Conservation (phyloP, 92 coral and sea anemone species). For the Zoanthus sansibaricus region DNA sequence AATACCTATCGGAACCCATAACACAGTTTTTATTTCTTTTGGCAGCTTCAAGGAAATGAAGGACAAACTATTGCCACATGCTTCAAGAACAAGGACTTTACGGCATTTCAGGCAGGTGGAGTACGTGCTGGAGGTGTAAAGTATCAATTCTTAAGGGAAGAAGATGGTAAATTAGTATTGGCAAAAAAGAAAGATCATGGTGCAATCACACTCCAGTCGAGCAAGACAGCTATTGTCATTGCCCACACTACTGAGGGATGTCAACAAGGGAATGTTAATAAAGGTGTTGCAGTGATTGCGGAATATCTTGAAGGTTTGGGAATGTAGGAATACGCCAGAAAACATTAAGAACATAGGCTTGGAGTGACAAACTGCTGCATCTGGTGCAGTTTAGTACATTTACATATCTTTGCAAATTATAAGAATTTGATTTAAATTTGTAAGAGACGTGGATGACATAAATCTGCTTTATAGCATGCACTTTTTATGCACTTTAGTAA, state of each 20-base stretch:
- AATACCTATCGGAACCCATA: background rate
- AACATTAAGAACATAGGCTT: slow-evolving; percentile 14
- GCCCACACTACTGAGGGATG: slow-evolving; percentile 62
- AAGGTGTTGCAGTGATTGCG: slow-evolving; percentile 74
- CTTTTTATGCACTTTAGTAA: slow-evolving; percentile 4
- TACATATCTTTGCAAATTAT: slow-evolving; percentile 20
- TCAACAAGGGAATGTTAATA: slow-evolving; percentile 79
- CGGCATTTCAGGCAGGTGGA: slow-evolving; percentile 48
- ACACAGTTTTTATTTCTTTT: background rate
- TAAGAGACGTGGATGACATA: background rate
- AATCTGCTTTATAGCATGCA: background rate
- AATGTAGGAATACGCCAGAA: slow-evolving; percentile 43
- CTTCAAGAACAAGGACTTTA: slow-evolving; percentile 63
- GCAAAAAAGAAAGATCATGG: slow-evolving; percentile 61
- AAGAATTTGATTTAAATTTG: slow-evolving; percentile 25
- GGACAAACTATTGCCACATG: slow-evolving; percentile 56
- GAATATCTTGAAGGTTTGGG: slow-evolving; percentile 71
- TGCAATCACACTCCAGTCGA: slow-evolving; percentile 62
- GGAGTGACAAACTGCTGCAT: slow-evolving; percentile 11
- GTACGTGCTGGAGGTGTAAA: slow-evolving; percentile 33
- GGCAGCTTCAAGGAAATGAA: slow-evolving; percentile 30
- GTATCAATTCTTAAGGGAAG: slow-evolving; percentile 67
- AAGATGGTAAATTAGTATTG: slow-evolving; percentile 60
- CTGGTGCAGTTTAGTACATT: slow-evolving; percentile 13
- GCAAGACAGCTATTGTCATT: slow-evolving; percentile 73